These are phyloP conservation scores for Belgica antarctica DNA, from an alignment of 2,888 invertebrate species.

Conservation along the genomic window DNA sequence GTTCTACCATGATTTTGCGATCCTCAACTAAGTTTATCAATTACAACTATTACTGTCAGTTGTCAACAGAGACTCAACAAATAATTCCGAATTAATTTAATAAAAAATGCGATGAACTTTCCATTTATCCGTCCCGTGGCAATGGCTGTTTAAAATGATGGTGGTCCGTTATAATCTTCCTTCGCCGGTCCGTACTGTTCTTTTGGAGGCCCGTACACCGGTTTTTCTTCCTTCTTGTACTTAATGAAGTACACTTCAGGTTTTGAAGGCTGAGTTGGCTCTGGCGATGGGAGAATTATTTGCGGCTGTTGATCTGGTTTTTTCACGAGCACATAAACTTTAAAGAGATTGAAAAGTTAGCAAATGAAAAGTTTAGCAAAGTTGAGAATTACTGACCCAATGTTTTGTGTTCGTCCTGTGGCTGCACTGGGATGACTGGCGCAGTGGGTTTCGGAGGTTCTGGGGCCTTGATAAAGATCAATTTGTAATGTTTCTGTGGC, in stretches of 20 bases:
- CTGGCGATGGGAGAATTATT: slow-evolving; percentile 72
- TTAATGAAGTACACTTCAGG: slow-evolving; percentile 89
- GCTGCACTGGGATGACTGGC: slow-evolving; percentile 62
- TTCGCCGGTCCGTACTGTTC: not conserved
- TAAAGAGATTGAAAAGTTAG: no score
- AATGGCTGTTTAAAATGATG: not conserved
- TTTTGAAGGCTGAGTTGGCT: slow-evolving; percentile 82
- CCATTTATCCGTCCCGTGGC: not conserved
- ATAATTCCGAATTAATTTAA: not conserved
- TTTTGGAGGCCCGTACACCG: slow-evolving; percentile 48
- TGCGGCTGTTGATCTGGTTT: slow-evolving; percentile 83
- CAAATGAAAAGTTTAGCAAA: not conserved
- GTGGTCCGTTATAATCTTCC: slow-evolving; percentile 2
- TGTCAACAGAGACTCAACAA: not conserved
- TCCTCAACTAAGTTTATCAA: slow-evolving; percentile 12
- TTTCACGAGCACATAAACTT: slow-evolving; percentile 81
- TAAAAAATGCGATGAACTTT: not conserved
- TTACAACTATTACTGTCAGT: not conserved
- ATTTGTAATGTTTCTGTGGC: slow-evolving; percentile 60
- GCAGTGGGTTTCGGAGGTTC: slow-evolving; percentile 56
- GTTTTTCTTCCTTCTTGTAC: slow-evolving; percentile 62
- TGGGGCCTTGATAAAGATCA: slow-evolving; percentile 61
- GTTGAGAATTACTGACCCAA: slow-evolving; percentile 51
- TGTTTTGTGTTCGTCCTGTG: slow-evolving; percentile 85
- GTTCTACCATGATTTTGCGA: not conserved